Evolutionary conservation across 2,888 invertebrate species (phyloP), one percentile per base, ranked within the genome.

Genomic region (Strigamia maritima): DNA sequence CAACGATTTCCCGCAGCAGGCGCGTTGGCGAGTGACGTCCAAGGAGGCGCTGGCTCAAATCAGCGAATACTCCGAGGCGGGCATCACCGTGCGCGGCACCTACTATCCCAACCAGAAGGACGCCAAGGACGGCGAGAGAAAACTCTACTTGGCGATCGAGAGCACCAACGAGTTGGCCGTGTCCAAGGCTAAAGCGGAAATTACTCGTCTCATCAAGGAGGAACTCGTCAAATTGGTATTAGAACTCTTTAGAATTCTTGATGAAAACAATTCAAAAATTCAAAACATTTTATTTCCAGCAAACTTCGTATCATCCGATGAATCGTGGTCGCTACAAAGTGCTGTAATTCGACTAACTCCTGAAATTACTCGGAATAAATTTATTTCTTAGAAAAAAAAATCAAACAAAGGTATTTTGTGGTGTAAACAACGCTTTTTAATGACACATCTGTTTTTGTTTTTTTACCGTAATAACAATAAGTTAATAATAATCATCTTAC

Each of bases 1-100:
- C 85, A 99, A 99, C 85, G 99, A 99, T 87, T 99, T 99, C 88
- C 99, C 99, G 35, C 99, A 99, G 84, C 98, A 98, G 86, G 98
- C 98, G 0, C 90, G 99, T 80, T 99, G 97, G 97, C 90, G 97
- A 82, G 97, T 99, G 80, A 99, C 98, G 6, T 96, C 95, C 82
- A 97, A 96, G 90, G 92, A 99, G 88, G 97, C 98, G 6, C 87
- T 99, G 82, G 97, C 97, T 0, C 95, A 98, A 85, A 98, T 99
- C 84, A 96, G 97, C 76, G 99, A 99, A 86, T 98, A 98, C 87
- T 98, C 98, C 0, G 99, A 99, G 86, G 99, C 98, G 0, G 99
- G 99, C 49, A 93, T 99, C 81, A 98, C 98, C 0, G 99, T 99
- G 0, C 90, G 98, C 70, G 99, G 99, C n/a, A 97, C 97, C 0